Percentiles rank a stretch among this genome's conserved stretches.
These are phyloP conservation scores for Melanchra persicariae DNA, from an alignment of 2,888 invertebrate genomes.

Conservation along the genomic window DNA sequence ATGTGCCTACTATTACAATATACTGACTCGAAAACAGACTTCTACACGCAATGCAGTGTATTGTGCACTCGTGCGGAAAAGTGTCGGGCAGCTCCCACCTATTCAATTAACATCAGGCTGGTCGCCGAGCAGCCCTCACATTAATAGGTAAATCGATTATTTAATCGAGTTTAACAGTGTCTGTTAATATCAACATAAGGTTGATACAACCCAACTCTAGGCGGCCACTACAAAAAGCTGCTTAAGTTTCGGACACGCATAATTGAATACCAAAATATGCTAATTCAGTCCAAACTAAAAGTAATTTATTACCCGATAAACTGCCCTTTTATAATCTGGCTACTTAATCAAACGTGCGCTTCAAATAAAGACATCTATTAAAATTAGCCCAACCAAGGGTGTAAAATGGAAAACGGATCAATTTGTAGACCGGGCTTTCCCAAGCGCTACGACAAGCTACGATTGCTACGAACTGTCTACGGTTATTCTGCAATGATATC, in stretches of 20 bases:
- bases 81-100: no score
- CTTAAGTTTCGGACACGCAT: slow-evolving; percentile 34
- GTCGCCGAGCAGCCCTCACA: no score
- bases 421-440: slow-evolving; percentile 77
- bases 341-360: slow-evolving; percentile 49
- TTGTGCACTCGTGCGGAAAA: no score
- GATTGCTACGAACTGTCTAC: slow-evolving; percentile 67
- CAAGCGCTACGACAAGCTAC: slow-evolving; percentile 74
- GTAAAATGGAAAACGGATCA: slow-evolving; percentile 77
- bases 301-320: slow-evolving; percentile 43
- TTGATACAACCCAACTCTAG: not conserved
- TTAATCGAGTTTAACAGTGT: not conserved
- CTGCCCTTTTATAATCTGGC: slow-evolving; percentile 44
- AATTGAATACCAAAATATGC: slow-evolving; percentile 44
- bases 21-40: no score
- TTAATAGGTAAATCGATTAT: not conserved
- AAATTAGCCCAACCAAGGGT: slow-evolving; percentile 44
- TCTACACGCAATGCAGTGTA: no score
- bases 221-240: slow-evolving; percentile 27
- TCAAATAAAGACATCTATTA: slow-evolving; percentile 58
- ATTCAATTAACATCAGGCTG: no score
- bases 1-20: no score
- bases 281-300: slow-evolving; percentile 36
- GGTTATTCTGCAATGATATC: slow-evolving; percentile 44
- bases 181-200: not conserved